Evolutionary conservation across 2,888 invertebrate genomes (phyloP).

Genomic region (Thymelicus acteon): DNA sequence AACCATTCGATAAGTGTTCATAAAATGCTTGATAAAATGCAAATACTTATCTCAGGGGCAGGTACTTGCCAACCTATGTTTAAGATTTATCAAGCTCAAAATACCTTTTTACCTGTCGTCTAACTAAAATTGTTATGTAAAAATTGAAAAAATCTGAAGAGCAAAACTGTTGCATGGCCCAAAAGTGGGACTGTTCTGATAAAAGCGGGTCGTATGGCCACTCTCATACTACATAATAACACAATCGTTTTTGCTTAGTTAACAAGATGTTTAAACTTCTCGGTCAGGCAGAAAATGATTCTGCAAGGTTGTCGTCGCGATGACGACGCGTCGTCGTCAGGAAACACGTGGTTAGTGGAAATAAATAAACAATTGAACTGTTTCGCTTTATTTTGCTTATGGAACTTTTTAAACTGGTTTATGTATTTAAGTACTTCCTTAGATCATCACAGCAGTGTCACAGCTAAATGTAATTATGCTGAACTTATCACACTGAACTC

Average conservation of each 20-base stretch:
- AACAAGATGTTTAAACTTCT: conserved; percentile 10
- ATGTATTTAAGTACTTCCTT: neutral
- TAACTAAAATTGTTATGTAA: no score
- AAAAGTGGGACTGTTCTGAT: neutral
- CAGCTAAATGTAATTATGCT: no score
- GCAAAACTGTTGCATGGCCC: no score
- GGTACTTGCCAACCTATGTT: no score
- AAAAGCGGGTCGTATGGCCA: neutral
- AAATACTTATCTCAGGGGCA: no score
- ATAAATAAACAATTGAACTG: conserved; percentile 14
- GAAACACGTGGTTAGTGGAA: conserved; percentile 9
- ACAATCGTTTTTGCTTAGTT: conserved; percentile 7
- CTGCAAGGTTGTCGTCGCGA: conserved; percentile 1
- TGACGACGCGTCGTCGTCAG: neutral
- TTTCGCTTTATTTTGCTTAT: neutral
- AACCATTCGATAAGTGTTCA: no score
- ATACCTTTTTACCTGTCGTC: no score
- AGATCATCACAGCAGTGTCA: no score
- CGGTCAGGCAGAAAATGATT: neutral
- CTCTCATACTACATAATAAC: neutral
- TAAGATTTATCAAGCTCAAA: no score
- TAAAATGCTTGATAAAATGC: no score
- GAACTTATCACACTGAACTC: no score
- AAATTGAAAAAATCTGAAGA: no score
- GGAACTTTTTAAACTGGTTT: neutral